Evolutionary conservation across 2,113 vertebrate species (phyloP), one percentile per base, ranked within the genome.

Genomic region (Ctenodactylus gundi): DNA sequence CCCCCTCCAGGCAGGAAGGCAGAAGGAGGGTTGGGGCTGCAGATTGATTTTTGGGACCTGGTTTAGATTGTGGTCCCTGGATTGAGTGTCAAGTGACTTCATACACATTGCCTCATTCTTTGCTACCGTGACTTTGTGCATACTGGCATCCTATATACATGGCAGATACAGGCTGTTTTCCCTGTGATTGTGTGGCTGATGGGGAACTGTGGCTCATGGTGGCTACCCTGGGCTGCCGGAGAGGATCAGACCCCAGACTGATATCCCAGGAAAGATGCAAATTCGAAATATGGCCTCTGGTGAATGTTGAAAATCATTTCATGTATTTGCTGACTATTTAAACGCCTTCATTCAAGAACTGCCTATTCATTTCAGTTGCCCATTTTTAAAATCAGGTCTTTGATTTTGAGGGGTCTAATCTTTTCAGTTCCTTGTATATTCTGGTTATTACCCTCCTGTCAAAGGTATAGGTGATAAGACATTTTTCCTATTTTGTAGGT

Each of bases 221-320:
- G 29, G 4, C 10, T 29, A 36, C 39, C 11, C 27, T 14, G 3
- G 0, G 8, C 7, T 3, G 17, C 13, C 3, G 46, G 55, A 81
- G 53, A 53, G 3, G 4, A 36, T 18, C 8, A 27, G 55, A 60
- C 34, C 4, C 3, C 34, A 7, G 1, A 15, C 18, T 2, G 0
- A 31, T 5, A 15, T 14, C n/a, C 49, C 21, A 46, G 31, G n/a
- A 80, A 53, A 73, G 36, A 72, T 14, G 10, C 25, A 27, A 13
- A 46, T 11, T 72, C n/a, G 27, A 70, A 55, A 31, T 53, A 25
- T 10, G 0, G 6, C 21, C 17, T 46, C 46, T 53, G n/a, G 5
- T 4, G 12, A 23, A 2, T 64, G 31, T n/a, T n/a, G n/a, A n/a
- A n/a, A n/a, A n/a, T n/a, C n/a, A n/a, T n/a, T n/a, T n/a, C n/a